Evolutionary conservation across 2,113 vertebrate genomes (phyloP).

Genomic region (Theristicus caerulescens): DNA sequence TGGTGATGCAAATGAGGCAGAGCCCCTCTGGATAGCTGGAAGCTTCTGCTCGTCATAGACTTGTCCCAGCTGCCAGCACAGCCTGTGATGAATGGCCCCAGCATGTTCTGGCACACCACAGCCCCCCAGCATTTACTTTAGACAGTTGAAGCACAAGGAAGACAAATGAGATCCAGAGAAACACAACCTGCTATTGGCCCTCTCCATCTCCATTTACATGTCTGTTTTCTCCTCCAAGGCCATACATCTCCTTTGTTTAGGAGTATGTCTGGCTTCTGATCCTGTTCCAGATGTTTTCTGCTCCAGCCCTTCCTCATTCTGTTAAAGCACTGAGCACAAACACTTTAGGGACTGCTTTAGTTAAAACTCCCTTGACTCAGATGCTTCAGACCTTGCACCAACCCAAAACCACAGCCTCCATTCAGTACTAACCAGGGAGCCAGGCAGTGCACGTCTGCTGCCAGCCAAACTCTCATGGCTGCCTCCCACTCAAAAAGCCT

Average conservation of each 20-base stretch:
- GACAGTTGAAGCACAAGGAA: background rate
- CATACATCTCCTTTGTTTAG: slow-evolving; percentile 21
- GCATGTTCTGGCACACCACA: background rate
- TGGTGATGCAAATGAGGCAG: background rate
- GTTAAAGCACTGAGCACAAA: background rate
- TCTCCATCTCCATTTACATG: background rate
- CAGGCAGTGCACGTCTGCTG: background rate
- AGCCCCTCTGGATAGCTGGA: background rate
- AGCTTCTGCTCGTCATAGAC: background rate
- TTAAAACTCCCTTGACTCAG: background rate
- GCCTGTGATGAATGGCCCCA: background rate
- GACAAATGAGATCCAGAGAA: slow-evolving; percentile 47
- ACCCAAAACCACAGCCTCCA: background rate
- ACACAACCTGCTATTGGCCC: background rate
- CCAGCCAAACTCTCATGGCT: background rate
- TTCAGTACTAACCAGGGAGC: background rate
- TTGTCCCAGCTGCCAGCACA: background rate
- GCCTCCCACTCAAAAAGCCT: background rate
- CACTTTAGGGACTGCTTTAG: background rate
- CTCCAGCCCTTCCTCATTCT: background rate
- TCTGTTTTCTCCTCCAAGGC: slow-evolving; percentile 22
- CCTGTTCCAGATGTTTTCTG: background rate
- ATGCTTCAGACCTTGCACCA: background rate
- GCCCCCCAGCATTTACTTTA: background rate
- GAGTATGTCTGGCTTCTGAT: background rate